Base-by-base conservation (phyloP, 2,113 vertebrate species). In the Oceanites oceanicus region DNA sequence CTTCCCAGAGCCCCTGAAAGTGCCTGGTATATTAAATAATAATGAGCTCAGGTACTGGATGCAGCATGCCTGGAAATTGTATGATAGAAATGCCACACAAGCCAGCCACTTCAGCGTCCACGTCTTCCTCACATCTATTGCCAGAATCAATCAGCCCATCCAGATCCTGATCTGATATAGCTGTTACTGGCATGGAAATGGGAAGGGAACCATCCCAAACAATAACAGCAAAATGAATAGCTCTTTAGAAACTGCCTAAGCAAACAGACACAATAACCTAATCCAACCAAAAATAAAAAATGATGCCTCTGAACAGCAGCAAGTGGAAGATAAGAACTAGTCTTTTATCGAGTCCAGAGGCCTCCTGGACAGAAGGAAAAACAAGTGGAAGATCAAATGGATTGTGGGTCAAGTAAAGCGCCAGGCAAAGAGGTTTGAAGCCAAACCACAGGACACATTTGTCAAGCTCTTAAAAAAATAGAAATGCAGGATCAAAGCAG, bases 401-500 rank as follows among this genome's bases (percentile, higher is more conserved):
- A 96, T 94, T 97, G 93, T 92, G 66, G 95, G 79, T 97, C 90
- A 95, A 97, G 95, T 92, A 97, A 98, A 98, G 98, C 97, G 96
- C 97, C 97, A 97, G 80, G 96, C 94, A 97, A 95, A 98, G 97
- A 98, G 92, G 95, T 98, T 98, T 98, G 98, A 98, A 98, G 97
- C 98, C 97, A 97, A 98, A 98, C 96, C 98, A 97, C 97, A 89
- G 97, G 97, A 97, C 97, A 97, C 98, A 97, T 98, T 98, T 98
- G 97, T 98, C 98, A 98, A 98, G 82, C 97, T 97, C 98, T 98
- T 98, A 96, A 97, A 98, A 96, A 98, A 98, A 97, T 95, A 97
- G 97, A 98, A 97, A 96, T 86, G 83, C 44, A 56, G 97, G 98
- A 98, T 98, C 98, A 98, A 98, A 98, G 98, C 90, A 95, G 96